These are phyloP conservation scores for Gnatocerus cornutus DNA, from an alignment of 2,888 invertebrate genomes.

Conservation along the genomic window DNA sequence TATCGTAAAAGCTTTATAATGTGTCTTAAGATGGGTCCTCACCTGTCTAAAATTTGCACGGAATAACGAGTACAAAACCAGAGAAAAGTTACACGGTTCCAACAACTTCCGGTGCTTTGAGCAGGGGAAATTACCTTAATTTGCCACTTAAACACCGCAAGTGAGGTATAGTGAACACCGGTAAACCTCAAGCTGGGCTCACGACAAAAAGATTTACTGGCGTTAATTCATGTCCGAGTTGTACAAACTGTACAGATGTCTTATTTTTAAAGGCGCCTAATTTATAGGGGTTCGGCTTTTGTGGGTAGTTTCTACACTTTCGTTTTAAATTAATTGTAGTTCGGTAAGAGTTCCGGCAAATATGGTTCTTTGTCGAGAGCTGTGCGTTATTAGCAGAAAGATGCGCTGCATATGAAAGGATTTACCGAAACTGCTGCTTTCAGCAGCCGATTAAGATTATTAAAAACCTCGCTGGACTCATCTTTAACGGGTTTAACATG, in stretches of 20 bases:
- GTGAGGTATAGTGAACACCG: constrained; percentile 49
- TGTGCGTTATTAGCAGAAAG: constrained; percentile 37
- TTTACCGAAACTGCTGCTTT: constrained; percentile 53
- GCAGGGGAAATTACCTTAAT: constrained; percentile 61
- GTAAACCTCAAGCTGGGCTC: constrained; percentile 46
- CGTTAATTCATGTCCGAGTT: constrained; percentile 37
- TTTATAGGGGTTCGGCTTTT: constrained; percentile 14
- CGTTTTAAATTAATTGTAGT: too few species aligned
- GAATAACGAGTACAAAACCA: constrained; percentile 27
- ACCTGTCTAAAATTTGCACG: constrained; percentile 63
- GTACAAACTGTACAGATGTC: constrained; percentile 40
- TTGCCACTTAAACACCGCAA: constrained; percentile 63
- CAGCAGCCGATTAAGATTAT: constrained; percentile 59
- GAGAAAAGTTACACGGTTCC: constrained; percentile 53
- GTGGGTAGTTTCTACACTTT: neutral
- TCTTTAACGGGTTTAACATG: constrained; percentile 40
- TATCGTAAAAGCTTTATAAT: constrained; percentile 56
- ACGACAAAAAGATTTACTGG: constrained; percentile 48
- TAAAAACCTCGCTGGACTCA: constrained; percentile 51
- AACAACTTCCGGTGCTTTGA: constrained; percentile 60
- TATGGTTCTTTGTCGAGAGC: constrained; percentile 44
- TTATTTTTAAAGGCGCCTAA: constrained; percentile 29
- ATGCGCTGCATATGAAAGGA: constrained; percentile 48
- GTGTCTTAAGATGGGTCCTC: constrained; percentile 60
- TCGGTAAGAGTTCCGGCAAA: constrained; percentile 50